Conservation (phyloP, 2,797 vertebrate genomes). For the Nannoperca australis region DNA sequence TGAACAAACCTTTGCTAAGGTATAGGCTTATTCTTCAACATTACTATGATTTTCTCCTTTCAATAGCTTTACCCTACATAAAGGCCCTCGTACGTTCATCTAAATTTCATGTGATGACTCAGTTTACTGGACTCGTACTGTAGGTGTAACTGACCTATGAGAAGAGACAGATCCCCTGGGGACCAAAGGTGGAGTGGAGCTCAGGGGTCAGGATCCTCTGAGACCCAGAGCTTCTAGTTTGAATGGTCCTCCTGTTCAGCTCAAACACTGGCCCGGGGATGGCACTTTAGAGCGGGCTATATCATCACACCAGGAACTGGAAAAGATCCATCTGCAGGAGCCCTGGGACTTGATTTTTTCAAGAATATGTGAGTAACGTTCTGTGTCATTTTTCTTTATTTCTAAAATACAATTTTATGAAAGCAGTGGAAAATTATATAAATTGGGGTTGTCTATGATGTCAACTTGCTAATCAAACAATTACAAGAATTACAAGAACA, state of each 20-base stretch:
- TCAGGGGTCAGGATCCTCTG: constrained; percentile 69
- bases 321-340: constrained; percentile 64
- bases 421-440: neutral
- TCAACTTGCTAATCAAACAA: neutral
- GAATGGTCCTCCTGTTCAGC: constrained; percentile 79
- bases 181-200: constrained; percentile 83
- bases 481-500: too few relatives aligned
- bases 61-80: neutral
- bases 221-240: constrained; percentile 60
- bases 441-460: neutral
- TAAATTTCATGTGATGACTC: constrained; percentile 44
- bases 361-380: constrained; percentile 84
- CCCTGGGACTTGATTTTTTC: constrained; percentile 47
- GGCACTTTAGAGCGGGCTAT: constrained; percentile 79
- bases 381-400: neutral
- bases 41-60: neutral
- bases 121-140: constrained; percentile 19
- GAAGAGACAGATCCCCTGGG: constrained; percentile 76
- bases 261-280: constrained; percentile 71
- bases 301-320: constrained; percentile 69
- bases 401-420: neutral
- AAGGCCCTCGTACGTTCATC: constrained; percentile 16
- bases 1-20: neutral
- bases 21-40: neutral
- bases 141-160: constrained; percentile 63